Conservation (phyloP, 2,888 invertebrate species). For the Isotomurus palustris region DNA sequence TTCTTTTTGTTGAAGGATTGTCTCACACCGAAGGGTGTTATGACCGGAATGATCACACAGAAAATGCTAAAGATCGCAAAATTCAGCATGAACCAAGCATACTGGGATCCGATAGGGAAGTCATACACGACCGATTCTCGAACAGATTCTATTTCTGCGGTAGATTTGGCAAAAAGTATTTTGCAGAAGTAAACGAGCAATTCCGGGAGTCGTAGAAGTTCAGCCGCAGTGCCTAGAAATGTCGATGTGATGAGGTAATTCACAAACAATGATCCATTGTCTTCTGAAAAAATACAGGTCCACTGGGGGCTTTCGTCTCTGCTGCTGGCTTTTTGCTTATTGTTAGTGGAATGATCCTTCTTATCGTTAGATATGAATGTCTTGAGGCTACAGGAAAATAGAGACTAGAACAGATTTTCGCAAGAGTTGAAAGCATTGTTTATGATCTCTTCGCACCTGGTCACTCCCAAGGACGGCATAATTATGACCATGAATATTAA, state of each 20-base stretch:
- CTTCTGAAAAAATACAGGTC: constrained; percentile 90
- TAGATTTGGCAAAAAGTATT: constrained; percentile 72
- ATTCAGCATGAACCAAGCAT: constrained; percentile 87
- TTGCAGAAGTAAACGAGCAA: constrained; percentile 81
- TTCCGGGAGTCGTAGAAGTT: constrained; percentile 87
- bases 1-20: too few relatives aligned
- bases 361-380: not conserved
- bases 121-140: constrained; percentile 81
- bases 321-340: too few relatives aligned
- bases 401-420: not conserved
- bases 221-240: constrained; percentile 84
- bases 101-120: constrained; percentile 90
- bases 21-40: constrained; percentile 85
- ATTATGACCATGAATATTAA: constrained; percentile 89
- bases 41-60: constrained; percentile 85
- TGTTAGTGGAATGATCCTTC: not conserved
- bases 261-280: constrained; percentile 94
- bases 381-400: not conserved
- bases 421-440: too few relatives aligned
- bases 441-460: constrained; percentile 54
- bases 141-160: constrained; percentile 76
- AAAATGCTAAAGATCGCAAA: constrained; percentile 88
- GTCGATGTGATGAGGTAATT: constrained; percentile 93
- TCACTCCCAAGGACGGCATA: constrained; percentile 84
- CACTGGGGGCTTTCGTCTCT: too few relatives aligned